Evolutionary conservation across 2,888 invertebrate genomes (phyloP).

Genomic region (Torymus aiolomorphi): DNA sequence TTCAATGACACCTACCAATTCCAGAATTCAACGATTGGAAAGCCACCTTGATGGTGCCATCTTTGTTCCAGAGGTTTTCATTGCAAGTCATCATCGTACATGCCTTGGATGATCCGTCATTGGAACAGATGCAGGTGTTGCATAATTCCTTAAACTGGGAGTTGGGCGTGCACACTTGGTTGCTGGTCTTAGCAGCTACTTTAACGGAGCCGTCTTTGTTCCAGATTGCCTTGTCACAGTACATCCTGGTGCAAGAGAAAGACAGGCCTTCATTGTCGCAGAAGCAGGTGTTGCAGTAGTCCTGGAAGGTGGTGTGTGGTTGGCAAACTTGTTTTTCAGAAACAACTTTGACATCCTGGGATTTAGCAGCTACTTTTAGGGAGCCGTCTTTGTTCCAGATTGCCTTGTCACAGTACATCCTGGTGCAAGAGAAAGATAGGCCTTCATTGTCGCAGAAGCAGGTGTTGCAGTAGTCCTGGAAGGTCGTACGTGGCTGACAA

Average conservation of each 20-base stretch:
- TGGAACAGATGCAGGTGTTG: too few species aligned
- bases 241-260: slow-evolving; percentile 76
- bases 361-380: neutral
- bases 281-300: slow-evolving; percentile 77
- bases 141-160: too few species aligned
- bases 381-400: slow-evolving; percentile 30
- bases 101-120: too few species aligned
- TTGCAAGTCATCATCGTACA: neutral
- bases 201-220: slow-evolving; percentile 12
- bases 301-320: slow-evolving; percentile 44
- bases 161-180: too few species aligned
- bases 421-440: slow-evolving; percentile 76
- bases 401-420: slow-evolving; percentile 61
- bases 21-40: too few species aligned
- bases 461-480: slow-evolving; percentile 77
- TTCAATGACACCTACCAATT: too few species aligned
- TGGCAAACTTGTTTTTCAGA: slow-evolving; percentile 17
- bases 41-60: neutral
- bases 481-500: slow-evolving; percentile 50
- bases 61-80: neutral
- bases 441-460: slow-evolving; percentile 79
- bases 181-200: neutral
- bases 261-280: slow-evolving; percentile 77
- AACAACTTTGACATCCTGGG: too few species aligned
- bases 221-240: slow-evolving; percentile 46